A percentile compares a stretch with the other conserved stretches of the same genome.
Evolutionary conservation across 37 sponge, comb jelly and placozoan species (phyloP).

Genomic region (Beroe forskalii): DNA sequence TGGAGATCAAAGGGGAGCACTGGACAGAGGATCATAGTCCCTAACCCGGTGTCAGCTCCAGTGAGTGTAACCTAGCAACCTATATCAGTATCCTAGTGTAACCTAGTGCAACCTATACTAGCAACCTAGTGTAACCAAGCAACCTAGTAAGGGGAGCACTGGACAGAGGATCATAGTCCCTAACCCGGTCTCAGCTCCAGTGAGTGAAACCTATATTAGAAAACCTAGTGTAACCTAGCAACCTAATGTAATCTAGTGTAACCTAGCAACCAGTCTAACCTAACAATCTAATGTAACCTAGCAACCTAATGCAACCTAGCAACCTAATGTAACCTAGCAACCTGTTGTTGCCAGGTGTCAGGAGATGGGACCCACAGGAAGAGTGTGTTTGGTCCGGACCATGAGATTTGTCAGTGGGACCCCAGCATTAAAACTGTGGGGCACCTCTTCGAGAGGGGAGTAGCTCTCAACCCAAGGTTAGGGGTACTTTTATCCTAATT

Average conservation of each 20-base stretch:
- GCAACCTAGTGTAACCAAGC: neutral
- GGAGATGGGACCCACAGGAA: neutral
- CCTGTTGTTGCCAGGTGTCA: neutral
- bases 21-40: neutral
- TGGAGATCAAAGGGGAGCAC: neutral
- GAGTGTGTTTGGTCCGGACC: neutral
- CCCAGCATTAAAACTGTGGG: neutral
- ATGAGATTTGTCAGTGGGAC: neutral
- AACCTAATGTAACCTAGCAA: neutral
- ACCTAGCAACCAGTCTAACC: neutral
- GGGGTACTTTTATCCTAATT: too few species aligned
- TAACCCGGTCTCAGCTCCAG: neutral
- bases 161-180: neutral
- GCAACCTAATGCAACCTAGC: neutral
- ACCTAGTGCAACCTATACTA: neutral
- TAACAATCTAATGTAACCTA: neutral
- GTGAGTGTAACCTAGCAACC: neutral
- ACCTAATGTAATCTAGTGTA: neutral
- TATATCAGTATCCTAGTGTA: neutral
- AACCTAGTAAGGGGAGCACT: neutral
- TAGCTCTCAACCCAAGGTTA: conserved; percentile 4
- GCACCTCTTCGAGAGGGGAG: conserved; percentile 31
- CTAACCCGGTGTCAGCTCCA: neutral
- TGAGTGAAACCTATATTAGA: neutral
- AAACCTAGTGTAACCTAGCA: neutral